Percentiles rank a stretch among this genome's conserved stretches.
These are phyloP conservation scores for Habrosyne pyritoides DNA, from an alignment of 2,888 invertebrate species.

Conservation along the genomic window DNA sequence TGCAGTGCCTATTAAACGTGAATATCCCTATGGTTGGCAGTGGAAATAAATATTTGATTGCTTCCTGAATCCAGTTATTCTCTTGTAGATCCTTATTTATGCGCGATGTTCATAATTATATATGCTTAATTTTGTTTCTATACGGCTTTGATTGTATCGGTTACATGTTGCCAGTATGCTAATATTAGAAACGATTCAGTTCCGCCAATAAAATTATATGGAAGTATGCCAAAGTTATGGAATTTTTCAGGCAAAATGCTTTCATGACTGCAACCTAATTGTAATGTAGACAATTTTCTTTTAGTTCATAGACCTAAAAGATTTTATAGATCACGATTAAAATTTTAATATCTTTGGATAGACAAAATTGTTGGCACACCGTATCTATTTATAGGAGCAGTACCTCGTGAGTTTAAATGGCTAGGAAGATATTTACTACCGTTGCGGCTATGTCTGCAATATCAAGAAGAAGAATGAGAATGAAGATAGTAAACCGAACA, in stretches of 20 bases:
- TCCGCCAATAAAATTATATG: conserved; percentile 31
- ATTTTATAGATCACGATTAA: not conserved
- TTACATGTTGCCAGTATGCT: not conserved
- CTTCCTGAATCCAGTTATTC: not conserved
- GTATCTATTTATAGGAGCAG: too few species aligned
- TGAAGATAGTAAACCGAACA: too few species aligned
- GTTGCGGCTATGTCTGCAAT: too few species aligned
- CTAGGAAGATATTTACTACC: too few species aligned
- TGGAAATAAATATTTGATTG: not conserved
- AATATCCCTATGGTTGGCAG: not conserved
- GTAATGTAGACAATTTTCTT: not conserved
- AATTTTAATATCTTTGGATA: too few species aligned
- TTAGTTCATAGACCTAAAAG: not conserved
- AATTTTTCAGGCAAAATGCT: conserved; percentile 32
- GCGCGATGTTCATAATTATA: not conserved
- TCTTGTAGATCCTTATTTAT: too few species aligned
- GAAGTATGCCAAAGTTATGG: conserved; percentile 40
- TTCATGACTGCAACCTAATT: conserved; percentile 25
- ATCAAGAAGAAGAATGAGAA: too few species aligned
- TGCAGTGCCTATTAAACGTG: not conserved
- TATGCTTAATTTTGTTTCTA: not conserved
- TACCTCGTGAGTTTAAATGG: too few species aligned
- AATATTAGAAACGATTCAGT: not conserved
- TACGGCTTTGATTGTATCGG: not conserved
- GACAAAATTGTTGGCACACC: too few species aligned